A percentile compares a stretch with the other conserved stretches of the same genome.
These are phyloP conservation scores for Cylas formicarius DNA, from an alignment of 1,140 invertebrate genomes.

Conservation along the genomic window DNA sequence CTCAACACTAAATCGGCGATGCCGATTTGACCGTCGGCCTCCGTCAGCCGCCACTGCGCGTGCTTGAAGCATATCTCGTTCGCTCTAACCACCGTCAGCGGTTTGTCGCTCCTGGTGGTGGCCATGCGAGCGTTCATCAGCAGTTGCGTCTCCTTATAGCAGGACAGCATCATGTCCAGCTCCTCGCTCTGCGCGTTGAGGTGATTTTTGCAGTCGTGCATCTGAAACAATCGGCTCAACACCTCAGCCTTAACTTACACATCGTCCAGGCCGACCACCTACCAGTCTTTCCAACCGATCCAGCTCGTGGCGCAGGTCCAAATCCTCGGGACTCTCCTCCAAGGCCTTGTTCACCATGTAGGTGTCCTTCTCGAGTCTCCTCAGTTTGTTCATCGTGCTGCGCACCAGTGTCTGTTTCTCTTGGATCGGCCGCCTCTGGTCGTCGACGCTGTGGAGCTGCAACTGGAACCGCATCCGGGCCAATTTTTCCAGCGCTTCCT, in stretches of 20 bases:
- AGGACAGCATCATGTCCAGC: constrained; percentile 82
- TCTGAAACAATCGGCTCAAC: constrained; percentile 42
- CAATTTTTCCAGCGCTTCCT: constrained; percentile 81
- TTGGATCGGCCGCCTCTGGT: constrained; percentile 87
- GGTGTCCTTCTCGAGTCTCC: constrained; percentile 83
- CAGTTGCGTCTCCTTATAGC: constrained; percentile 81
- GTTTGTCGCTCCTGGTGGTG: constrained; percentile 51
- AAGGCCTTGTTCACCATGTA: constrained; percentile 79
- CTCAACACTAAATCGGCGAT: constrained; percentile 92
- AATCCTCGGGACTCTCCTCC: constrained; percentile 60
- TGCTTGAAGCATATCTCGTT: constrained; percentile 99
- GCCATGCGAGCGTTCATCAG: constrained; percentile 52
- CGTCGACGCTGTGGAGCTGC: constrained; percentile 81
- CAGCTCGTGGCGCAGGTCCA: constrained; percentile 58
- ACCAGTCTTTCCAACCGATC: constrained; percentile 63
- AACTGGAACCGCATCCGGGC: constrained; percentile 90
- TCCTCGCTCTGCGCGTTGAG: constrained; percentile 83
- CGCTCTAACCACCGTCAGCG: constrained; percentile 70
- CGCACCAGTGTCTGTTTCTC: constrained; percentile 80
- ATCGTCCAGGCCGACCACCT: constrained; percentile 25
- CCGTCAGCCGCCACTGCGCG: constrained; percentile 96
- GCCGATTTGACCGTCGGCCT: constrained; percentile 94
- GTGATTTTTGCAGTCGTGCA: constrained; percentile 86
- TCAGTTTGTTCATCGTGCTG: constrained; percentile 70
- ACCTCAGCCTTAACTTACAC: background rate